These are phyloP conservation scores for Anastatus disparis DNA, from an alignment of 1,140 invertebrate species.

Conservation along the genomic window DNA sequence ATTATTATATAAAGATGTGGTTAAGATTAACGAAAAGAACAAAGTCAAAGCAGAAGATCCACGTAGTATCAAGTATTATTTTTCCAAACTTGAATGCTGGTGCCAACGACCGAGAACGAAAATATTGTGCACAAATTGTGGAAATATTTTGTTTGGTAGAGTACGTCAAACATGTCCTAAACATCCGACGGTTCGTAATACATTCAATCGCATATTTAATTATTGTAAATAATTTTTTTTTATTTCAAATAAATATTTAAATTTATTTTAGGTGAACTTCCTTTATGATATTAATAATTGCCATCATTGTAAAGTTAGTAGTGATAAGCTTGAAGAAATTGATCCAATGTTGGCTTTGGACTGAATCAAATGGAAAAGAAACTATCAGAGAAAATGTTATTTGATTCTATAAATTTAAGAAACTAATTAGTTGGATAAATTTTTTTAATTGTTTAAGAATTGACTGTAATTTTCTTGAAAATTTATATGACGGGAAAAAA, in stretches of 20 bases:
- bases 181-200: constrained; percentile 5
- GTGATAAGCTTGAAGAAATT: not conserved
- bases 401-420: too few species aligned
- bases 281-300: constrained; percentile 1
- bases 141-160: not conserved
- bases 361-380: not conserved
- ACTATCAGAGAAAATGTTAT: too few species aligned
- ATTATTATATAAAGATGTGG: too few species aligned
- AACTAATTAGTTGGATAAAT: too few species aligned
- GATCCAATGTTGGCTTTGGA: not conserved
- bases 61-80: too few species aligned
- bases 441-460: too few species aligned
- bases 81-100: not conserved
- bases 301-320: not conserved
- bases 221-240: not conserved
- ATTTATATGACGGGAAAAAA: too few species aligned
- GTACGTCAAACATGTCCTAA: not conserved
- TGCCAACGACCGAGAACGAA: not conserved
- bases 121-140: constrained; percentile 7
- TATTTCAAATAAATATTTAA: not conserved
- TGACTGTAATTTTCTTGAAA: too few species aligned
- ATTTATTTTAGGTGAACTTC: not conserved
- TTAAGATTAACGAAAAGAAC: too few species aligned
- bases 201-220: not conserved
- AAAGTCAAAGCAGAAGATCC: too few species aligned